These are phyloP conservation scores for Lophochroa leadbeateri DNA, from an alignment of 2,113 vertebrate species.

Conservation along the genomic window DNA sequence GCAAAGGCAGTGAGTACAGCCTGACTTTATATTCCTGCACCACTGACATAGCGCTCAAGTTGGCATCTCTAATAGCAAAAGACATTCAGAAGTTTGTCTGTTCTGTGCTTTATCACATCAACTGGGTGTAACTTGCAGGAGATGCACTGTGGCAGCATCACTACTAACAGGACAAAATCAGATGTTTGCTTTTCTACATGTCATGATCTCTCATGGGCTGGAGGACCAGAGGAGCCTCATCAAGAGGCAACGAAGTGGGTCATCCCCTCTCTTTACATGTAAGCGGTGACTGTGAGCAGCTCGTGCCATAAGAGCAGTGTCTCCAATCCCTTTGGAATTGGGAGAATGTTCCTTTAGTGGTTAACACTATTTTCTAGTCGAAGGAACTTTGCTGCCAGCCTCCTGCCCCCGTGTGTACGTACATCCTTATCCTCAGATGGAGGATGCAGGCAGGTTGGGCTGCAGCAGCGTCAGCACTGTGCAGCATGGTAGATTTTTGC, in stretches of 20 bases:
- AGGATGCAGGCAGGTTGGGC: background rate
- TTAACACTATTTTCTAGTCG: background rate
- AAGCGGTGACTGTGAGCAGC: background rate
- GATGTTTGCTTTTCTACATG: background rate
- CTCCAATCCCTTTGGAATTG: background rate
- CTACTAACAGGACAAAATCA: background rate
- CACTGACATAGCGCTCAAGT: rapidly evolving
- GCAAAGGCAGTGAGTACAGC: background rate
- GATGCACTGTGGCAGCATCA: background rate
- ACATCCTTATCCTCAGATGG: background rate
- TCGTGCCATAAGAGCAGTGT: rapidly evolving
- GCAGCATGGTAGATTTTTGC: background rate
- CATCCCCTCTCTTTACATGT: background rate
- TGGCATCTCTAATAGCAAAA: background rate
- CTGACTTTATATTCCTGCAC: background rate
- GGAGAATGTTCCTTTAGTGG: background rate
- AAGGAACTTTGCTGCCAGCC: background rate
- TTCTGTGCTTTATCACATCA: background rate
- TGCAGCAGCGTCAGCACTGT: background rate
- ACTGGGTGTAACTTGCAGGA: background rate
- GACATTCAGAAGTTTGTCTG: background rate
- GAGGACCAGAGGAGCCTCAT: background rate
- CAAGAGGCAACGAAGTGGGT: background rate
- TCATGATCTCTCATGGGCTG: background rate
- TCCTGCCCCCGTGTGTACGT: rapidly evolving